phyloP scores from a whole-genome alignment of 2,888 invertebrate species.

The Nephrotoma guestfalica region DNA sequence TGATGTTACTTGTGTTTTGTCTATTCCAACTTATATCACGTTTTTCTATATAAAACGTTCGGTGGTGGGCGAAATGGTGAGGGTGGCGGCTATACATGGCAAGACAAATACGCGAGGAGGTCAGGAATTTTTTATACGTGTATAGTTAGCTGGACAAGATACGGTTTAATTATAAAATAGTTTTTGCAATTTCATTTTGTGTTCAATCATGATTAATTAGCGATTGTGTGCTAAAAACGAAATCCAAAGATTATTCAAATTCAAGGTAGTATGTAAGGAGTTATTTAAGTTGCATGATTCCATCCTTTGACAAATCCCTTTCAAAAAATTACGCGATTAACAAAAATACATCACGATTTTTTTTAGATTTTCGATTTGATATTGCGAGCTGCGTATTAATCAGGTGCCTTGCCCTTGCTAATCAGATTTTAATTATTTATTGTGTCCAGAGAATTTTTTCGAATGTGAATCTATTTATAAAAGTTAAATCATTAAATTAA shows the following conservation, averaged over 20 bases:
- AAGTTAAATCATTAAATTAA: too few species aligned
- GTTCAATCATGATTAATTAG: neutral
- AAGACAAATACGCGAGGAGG: neutral
- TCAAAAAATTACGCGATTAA: neutral
- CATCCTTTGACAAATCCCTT: neutral
- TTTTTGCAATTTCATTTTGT: neutral
- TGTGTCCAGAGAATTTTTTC: too few species aligned
- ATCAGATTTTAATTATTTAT: too few species aligned
- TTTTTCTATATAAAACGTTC: neutral
- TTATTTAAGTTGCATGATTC: neutral
- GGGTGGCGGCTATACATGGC: neutral
- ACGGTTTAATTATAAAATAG: neutral
- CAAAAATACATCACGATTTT: neutral
- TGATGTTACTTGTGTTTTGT: neutral
- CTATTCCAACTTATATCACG: neutral
- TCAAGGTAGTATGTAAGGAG: neutral
- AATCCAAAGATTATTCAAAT: neutral
- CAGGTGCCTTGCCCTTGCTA: neutral
- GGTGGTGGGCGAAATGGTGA: neutral
- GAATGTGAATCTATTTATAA: too few species aligned
- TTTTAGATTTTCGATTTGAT: neutral
- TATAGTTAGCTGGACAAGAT: neutral
- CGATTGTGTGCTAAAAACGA: neutral
- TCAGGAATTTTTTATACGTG: neutral
- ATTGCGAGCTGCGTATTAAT: neutral